Evolutionary conservation across 2,797 vertebrate species (phyloP).

Genomic region (Potorous gilbertii): DNA sequence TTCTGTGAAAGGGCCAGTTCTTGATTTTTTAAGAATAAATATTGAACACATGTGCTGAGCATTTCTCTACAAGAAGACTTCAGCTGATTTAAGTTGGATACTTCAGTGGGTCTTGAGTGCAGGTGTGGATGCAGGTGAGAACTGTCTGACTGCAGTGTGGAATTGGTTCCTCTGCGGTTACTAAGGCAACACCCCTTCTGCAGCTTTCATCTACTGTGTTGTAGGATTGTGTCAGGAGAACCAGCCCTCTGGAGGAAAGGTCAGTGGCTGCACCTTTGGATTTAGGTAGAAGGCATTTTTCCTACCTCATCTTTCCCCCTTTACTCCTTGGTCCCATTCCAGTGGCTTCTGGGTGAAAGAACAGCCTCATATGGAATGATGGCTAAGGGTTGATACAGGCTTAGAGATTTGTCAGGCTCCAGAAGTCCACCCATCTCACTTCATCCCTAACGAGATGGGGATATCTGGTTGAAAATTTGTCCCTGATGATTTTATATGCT

Average conservation of each 20-base stretch:
- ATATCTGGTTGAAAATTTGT: neutral
- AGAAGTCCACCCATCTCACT: neutral
- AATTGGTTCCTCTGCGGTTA: constrained; percentile 72
- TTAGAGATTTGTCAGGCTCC: neutral
- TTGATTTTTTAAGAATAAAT: constrained; percentile 57
- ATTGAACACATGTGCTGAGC: constrained; percentile 36
- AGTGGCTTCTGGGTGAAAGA: neutral
- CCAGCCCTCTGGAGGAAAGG: constrained; percentile 57
- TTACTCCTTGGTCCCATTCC: neutral
- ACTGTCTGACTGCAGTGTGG: constrained; percentile 62
- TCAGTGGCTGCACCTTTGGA: constrained; percentile 27
- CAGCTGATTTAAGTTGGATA: constrained; percentile 62
- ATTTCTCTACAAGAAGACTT: constrained; percentile 20
- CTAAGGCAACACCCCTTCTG: constrained; percentile 54
- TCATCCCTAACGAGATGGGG: neutral
- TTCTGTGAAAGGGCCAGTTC: constrained; percentile 34
- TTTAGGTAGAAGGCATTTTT: constrained; percentile 50
- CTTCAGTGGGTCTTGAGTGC: constrained; percentile 67
- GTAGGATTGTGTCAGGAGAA: constrained; percentile 51
- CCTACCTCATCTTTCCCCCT: constrained; percentile 3
- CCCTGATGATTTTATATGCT: neutral
- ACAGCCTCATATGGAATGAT: neutral
- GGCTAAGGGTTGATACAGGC: neutral
- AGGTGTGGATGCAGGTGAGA: constrained; percentile 71
- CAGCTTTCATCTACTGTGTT: constrained; percentile 37